Percentiles rank a stretch among this genome's conserved stretches.
Evolutionary conservation across 2,888 invertebrate genomes (phyloP).

Genomic region (Arrhopalites spinosus): DNA sequence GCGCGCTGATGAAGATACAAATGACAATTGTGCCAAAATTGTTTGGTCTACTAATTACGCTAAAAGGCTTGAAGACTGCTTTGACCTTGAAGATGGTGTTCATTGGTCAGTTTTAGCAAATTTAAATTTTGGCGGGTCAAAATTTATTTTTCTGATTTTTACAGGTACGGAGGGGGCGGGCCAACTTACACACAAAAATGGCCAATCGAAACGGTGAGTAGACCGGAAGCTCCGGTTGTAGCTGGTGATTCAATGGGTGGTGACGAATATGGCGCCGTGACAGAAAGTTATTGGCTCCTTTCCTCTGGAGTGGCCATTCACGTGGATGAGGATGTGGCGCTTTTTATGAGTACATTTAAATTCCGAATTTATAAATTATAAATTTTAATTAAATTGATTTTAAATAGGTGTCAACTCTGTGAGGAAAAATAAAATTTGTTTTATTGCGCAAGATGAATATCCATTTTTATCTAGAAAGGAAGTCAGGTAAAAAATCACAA

Average conservation of each 20-base stretch:
- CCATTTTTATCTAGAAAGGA: not conserved
- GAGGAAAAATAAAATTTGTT: constrained; percentile 33
- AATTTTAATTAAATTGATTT: not conserved
- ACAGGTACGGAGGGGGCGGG: constrained; percentile 41
- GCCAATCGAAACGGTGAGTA: constrained; percentile 47
- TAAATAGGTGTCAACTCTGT: constrained; percentile 38
- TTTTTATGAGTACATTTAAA: constrained; percentile 42
- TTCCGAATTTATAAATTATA: not conserved
- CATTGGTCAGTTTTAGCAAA: no score
- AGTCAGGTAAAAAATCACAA: not conserved
- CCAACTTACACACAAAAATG: constrained; percentile 43
- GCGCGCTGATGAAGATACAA: not conserved
- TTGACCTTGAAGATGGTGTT: constrained; percentile 39
- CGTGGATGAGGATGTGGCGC: constrained; percentile 46
- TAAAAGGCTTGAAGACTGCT: constrained; percentile 49
- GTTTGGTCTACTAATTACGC: constrained; percentile 47
- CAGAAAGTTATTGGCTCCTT: constrained; percentile 53
- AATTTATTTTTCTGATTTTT: no score
- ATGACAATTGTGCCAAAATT: constrained; percentile 41
- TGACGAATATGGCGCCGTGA: constrained; percentile 42
- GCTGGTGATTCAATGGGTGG: constrained; percentile 25
- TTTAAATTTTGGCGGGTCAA: no score
- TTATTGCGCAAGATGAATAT: constrained; percentile 37
- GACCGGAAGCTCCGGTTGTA: constrained; percentile 34
- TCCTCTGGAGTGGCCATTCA: constrained; percentile 47